Evolutionary conservation across 1,140 invertebrate genomes (phyloP).

Genomic region (Ostrea denselamellosa): DNA sequence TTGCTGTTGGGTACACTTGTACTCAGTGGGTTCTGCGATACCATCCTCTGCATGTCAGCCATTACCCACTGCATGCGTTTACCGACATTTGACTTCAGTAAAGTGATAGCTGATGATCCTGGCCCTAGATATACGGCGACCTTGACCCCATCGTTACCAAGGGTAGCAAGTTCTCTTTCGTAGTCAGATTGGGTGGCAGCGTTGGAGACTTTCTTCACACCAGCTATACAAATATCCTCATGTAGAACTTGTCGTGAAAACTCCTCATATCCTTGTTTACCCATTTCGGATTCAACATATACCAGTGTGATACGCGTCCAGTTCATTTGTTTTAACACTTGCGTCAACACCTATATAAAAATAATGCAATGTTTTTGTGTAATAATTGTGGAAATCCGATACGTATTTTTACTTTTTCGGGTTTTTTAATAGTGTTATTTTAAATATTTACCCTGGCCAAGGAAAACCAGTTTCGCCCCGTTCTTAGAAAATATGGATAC

Average conservation of each 20-base stretch:
- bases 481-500: slow-evolving; percentile 69
- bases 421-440: no score
- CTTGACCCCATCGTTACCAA: slow-evolving; percentile 54
- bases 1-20: slow-evolving; percentile 56
- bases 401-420: no score
- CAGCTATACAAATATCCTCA: slow-evolving; percentile 65
- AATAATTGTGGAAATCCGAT: no score
- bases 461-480: slow-evolving; percentile 49
- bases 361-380: background rate
- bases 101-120: slow-evolving; percentile 15
- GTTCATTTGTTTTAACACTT: slow-evolving; percentile 73
- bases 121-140: slow-evolving; percentile 65
- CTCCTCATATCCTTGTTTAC: slow-evolving; percentile 65
- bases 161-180: slow-evolving; percentile 41
- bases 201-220: slow-evolving; percentile 40
- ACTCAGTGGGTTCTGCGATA: slow-evolving; percentile 63
- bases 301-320: slow-evolving; percentile 79
- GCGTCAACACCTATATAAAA: slow-evolving; percentile 69
- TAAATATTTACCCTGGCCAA: slow-evolving; percentile 56
- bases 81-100: slow-evolving; percentile 54
- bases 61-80: slow-evolving; percentile 67
- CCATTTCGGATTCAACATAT: slow-evolving; percentile 72
- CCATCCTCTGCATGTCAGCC: slow-evolving; percentile 8
- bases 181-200: slow-evolving; percentile 48
- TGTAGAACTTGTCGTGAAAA: slow-evolving; percentile 62